Conservation (phyloP, 2,113 vertebrate species). For the Sinocyclocheilus anshuiensis region DNA sequence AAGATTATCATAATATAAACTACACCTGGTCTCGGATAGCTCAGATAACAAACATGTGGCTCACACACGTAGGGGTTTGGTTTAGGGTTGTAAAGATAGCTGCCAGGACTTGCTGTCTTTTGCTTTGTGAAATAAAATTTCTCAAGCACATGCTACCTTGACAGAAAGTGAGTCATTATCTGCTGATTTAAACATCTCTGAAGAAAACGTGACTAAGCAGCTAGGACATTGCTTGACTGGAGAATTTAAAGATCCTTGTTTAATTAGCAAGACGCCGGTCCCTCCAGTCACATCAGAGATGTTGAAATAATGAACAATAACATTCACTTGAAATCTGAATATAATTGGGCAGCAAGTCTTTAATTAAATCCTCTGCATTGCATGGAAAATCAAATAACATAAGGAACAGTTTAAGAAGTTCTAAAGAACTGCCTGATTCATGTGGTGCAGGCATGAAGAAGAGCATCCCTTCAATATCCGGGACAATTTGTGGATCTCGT, state of each 20-base stretch:
- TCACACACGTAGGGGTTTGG: not conserved
- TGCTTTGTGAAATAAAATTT: not conserved
- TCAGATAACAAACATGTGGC: constrained; percentile 27
- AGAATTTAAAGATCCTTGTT: not conserved
- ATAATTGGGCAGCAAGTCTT: not conserved
- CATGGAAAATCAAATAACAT: not conserved
- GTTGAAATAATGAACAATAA: not conserved
- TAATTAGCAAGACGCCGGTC: not conserved
- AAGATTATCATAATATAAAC: not conserved
- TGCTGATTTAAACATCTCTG: not conserved
- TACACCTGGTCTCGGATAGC: not conserved
- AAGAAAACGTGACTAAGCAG: not conserved
- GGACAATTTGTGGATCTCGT: not conserved
- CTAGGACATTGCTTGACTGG: too few species aligned
- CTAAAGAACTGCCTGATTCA: not conserved
- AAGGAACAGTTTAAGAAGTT: not conserved
- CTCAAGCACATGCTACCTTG: not conserved
- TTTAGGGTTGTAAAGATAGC: not conserved
- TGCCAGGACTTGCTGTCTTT: constrained; percentile 3
- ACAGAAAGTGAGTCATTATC: not conserved
- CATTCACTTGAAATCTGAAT: not conserved
- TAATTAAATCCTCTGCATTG: not conserved
- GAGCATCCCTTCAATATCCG: constrained; percentile 9
- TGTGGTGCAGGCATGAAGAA: constrained; percentile 4
- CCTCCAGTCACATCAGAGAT: not conserved